Evolutionary conservation across 2,888 invertebrate species (phyloP), one percentile per base, ranked within the genome.

Genomic region (Nesidiocoris tenuis): DNA sequence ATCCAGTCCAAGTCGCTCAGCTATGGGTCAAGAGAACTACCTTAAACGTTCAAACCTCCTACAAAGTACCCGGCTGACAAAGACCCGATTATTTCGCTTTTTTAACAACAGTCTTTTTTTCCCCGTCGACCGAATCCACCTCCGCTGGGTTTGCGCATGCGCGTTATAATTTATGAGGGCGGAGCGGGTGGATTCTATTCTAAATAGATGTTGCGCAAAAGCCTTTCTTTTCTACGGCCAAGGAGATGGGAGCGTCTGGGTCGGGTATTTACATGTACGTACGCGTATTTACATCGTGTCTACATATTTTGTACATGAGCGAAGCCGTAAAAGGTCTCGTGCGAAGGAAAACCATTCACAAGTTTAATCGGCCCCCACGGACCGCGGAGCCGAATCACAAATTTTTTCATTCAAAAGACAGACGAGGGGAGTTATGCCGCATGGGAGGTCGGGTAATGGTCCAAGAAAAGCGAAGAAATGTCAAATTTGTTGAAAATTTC

Each of bases 111-210:
- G 68, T 59, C 23, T 56, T 68, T 57, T 17, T 23, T 22, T 16
- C n/a, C n/a, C n/a, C 12, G 12, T 39, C 39, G 12, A 12, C 39
- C 39, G 39, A 3, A 39, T 39, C 39, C 39, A 39, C 39, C 39
- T 39, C 39, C 39, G 39, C 39, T 39, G 39, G 12, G 39, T 54
- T 55, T n/a, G 19, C 16, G 17, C 66, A 17, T 54, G 17, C 12
- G 56, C 22, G 55, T 56, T 68, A 59, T 68, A 24, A 68, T 68
- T 68, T 68, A 68, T 56, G 68, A 39, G 68, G 68, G 68, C 18
- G 68, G 68, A 57, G 55, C 39, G 9, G 25, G 17, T 19, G 19
- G 19, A 17, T 59, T 59, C 17, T 19, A 17, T 19, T 59, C 19
- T 18, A 59, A 59, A n/a, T 59, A 19, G 59, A 3, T 59, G n/a